Conservation (phyloP, 2,113 vertebrate genomes). For the Dasypus novemcinctus region DNA sequence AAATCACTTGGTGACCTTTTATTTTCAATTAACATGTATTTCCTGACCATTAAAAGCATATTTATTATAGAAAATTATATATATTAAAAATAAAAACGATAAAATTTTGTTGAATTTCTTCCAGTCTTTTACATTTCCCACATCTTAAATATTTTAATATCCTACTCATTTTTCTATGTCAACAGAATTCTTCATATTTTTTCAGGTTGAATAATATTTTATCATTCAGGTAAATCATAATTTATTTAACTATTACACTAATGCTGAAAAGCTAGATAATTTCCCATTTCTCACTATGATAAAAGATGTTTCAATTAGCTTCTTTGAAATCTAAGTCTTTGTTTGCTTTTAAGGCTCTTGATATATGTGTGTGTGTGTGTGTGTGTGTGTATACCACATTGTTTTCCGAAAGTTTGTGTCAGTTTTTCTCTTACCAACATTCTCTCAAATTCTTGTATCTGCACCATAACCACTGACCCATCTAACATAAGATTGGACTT, state of each 20-base stretch:
- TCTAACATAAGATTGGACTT: neutral
- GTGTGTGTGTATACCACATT: neutral
- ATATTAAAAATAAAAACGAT: neutral
- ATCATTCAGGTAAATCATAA: neutral
- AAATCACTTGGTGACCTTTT: neutral
- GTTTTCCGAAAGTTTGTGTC: neutral
- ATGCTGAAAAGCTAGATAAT: neutral
- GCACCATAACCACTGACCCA: neutral
- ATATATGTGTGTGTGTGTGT: neutral
- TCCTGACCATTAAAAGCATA: neutral
- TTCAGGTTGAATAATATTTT: neutral
- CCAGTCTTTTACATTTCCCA: neutral
- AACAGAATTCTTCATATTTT: constrained; percentile 23
- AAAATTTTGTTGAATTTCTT: neutral
- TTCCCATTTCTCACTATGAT: constrained; percentile 4
- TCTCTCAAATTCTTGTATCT: neutral
- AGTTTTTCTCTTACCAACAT: neutral
- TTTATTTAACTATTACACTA: neutral
- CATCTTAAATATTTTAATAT: neutral
- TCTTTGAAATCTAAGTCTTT: neutral
- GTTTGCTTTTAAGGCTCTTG: neutral
- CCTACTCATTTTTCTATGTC: constrained; percentile 20
- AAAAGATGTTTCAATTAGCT: neutral
- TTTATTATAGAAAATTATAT: neutral
- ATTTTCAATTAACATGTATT: neutral